phyloP scores from a whole-genome alignment of 2,113 vertebrate genomes.

The Thamnophis sirtalis region DNA sequence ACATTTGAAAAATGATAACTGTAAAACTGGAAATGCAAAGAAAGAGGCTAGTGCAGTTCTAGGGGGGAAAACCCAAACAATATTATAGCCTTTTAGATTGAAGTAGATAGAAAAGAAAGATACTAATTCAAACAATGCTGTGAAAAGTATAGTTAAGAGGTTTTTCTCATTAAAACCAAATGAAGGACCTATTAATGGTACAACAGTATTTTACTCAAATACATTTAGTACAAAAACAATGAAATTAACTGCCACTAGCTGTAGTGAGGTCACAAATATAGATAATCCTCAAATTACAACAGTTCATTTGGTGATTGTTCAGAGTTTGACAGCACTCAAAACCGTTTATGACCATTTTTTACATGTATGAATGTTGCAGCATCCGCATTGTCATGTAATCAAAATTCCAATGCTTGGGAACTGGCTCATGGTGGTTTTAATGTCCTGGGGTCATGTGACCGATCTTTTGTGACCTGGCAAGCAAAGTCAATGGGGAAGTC shows the following conservation, averaged over 20 bases:
- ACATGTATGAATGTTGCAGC: too few species aligned
- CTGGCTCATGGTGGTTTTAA: too few species aligned
- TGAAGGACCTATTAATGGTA: not conserved
- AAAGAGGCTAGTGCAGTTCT: not conserved
- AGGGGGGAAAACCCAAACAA: not conserved
- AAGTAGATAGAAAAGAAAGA: not conserved
- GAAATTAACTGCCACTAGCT: not conserved
- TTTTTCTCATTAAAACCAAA: not conserved
- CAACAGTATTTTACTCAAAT: not conserved
- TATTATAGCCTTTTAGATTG: not conserved
- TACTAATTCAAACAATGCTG: not conserved
- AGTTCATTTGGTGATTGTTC: too few species aligned
- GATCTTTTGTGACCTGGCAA: too few species aligned
- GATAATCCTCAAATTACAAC: too few species aligned
- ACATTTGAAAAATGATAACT: not conserved
- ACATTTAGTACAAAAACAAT: not conserved
- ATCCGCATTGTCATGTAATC: too few species aligned
- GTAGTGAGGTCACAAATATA: not conserved
- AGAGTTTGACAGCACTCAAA: too few species aligned
- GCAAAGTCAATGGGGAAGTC: too few species aligned
- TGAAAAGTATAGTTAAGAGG: not conserved
- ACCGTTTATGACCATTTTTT: too few species aligned
- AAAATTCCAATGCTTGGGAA: too few species aligned
- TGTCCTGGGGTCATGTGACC: too few species aligned
- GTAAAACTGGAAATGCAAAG: not conserved